Conservation (phyloP, 1,140 invertebrate genomes). For the Aphis gossypii region DNA sequence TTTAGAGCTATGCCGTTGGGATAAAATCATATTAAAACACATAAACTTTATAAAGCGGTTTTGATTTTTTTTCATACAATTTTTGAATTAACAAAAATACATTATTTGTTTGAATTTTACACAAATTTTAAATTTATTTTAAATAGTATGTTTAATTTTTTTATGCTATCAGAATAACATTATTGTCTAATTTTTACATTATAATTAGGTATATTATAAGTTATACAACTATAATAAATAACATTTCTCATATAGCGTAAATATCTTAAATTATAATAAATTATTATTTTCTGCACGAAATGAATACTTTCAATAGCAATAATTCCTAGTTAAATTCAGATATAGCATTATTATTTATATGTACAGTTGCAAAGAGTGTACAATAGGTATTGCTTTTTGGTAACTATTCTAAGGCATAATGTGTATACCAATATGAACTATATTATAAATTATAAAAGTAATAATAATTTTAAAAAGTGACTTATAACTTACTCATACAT, state of each 20-base stretch:
- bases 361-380: background rate
- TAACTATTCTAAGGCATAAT: slow-evolving; percentile 29
- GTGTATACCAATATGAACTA: slow-evolving; percentile 25
- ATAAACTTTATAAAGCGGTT: background rate
- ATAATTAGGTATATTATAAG: background rate
- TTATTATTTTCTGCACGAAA: background rate
- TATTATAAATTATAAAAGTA: background rate
- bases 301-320: background rate
- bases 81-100: background rate
- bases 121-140: too few relatives aligned
- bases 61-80: background rate
- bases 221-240: background rate
- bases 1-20: background rate
- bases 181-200: background rate
- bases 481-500: background rate
- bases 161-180: background rate
- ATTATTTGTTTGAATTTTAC: too few relatives aligned
- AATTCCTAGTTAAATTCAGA: background rate
- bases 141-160: too few relatives aligned
- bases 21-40: background rate
- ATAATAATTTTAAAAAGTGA: background rate
- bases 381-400: slow-evolving; percentile 22
- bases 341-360: background rate
- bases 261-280: background rate
- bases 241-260: background rate